Evolutionary conservation across 1,140 invertebrate genomes (phyloP).

Genomic region (Aphelenchoides avenae): DNA sequence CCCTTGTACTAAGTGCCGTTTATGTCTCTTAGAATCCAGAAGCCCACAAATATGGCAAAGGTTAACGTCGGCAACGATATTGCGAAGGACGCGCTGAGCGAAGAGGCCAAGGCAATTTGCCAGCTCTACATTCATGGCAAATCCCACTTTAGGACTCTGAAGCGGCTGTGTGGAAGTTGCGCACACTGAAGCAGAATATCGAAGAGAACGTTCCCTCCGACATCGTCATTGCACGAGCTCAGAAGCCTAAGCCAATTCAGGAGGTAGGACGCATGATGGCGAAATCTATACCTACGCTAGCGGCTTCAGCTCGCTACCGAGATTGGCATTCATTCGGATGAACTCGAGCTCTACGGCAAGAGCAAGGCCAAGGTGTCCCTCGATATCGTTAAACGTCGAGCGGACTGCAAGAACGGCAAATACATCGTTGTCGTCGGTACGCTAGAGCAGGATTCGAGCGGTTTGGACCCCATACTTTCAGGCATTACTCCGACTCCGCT

Average conservation of each 20-base stretch:
- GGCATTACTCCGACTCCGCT: constrained; percentile 92
- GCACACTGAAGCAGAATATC: no score
- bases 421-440: constrained; percentile 88
- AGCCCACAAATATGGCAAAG: no score
- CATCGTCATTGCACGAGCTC: constrained; percentile 50
- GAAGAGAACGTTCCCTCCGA: constrained; percentile 55
- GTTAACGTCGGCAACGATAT: constrained; percentile 49
- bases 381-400: constrained; percentile 73
- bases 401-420: constrained; percentile 72
- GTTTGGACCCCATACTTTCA: no score
- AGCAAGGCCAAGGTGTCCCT: constrained; percentile 93
- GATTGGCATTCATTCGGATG: constrained; percentile 74
- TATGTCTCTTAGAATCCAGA: no score
- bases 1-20: no score
- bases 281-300: no score
- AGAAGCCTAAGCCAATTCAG: constrained; percentile 50
- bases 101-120: constrained; percentile 26
- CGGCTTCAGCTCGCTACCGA: constrained; percentile 72
- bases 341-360: constrained; percentile 83
- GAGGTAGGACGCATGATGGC: no score
- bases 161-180: no score
- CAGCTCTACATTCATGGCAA: no score
- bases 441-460: no score
- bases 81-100: constrained; percentile 36
- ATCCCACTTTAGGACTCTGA: no score